Percentiles rank a stretch among this genome's conserved stretches.
Evolutionary conservation across 2,888 invertebrate species (phyloP).

Genomic region (Drosophila trichaetosa): DNA sequence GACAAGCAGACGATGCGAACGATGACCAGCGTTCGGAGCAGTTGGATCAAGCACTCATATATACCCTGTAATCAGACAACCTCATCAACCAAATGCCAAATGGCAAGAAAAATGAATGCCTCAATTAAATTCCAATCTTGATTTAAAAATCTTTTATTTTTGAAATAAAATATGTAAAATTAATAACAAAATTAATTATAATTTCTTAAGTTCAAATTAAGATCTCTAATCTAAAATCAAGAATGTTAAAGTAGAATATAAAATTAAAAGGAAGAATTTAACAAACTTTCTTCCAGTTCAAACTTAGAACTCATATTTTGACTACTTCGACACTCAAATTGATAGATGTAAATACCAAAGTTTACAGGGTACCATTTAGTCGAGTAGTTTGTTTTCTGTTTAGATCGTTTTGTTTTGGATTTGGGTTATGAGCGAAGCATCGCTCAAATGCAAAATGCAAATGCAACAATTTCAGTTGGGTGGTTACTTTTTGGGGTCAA

Average conservation of each 20-base stretch:
- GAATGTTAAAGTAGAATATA: background rate
- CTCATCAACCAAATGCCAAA: too few relatives aligned
- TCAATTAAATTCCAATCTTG: background rate
- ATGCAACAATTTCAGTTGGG: constrained; percentile 38
- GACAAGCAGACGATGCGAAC: constrained; percentile 38
- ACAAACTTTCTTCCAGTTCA: background rate
- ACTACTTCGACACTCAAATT: background rate
- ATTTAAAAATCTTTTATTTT: background rate
- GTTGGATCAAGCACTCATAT: constrained; percentile 23
- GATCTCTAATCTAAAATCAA: background rate
- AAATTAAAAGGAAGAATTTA: background rate
- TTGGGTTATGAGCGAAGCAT: constrained; percentile 30
- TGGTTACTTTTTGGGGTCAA: constrained; percentile 66
- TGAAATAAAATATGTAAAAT: background rate
- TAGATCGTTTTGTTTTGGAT: constrained; percentile 7
- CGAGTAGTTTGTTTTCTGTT: background rate
- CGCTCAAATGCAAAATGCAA: constrained; percentile 41
- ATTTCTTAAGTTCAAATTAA: background rate
- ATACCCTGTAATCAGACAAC: constrained; percentile 23
- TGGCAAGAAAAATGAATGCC: background rate
- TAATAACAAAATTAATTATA: background rate
- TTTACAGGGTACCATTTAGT: background rate
- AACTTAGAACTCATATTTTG: background rate
- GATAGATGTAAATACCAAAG: background rate
- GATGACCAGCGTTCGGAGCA: constrained; percentile 20